Evolutionary conservation across 2,797 vertebrate species (phyloP).

Genomic region (Pantherophis vulpinus): DNA sequence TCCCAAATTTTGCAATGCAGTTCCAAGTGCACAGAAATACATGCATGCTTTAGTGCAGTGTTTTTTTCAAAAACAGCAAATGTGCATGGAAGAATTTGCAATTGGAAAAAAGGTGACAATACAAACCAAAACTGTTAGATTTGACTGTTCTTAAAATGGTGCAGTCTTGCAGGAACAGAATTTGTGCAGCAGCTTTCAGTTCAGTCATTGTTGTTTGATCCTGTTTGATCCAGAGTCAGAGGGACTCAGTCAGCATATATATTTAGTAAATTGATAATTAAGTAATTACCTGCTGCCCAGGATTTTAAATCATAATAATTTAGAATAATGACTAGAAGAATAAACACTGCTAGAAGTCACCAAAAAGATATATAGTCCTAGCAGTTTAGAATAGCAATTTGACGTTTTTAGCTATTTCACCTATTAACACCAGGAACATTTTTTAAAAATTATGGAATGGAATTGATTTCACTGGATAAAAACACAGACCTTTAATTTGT

Average conservation of each 20-base stretch:
- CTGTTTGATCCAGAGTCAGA: not conserved
- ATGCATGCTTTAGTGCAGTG: not conserved
- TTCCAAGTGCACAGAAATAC: not conserved
- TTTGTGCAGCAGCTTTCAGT: not conserved
- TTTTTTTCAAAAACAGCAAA: not conserved
- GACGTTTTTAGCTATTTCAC: not conserved
- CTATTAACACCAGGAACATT: not conserved
- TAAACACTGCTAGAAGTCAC: not conserved
- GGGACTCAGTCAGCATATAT: not conserved
- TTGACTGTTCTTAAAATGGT: not conserved
- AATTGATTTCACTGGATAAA: not conserved
- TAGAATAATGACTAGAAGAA: not conserved
- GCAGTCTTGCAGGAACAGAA: not conserved
- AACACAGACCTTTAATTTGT: conserved; percentile 9
- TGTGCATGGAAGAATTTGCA: not conserved
- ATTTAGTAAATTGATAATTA: not conserved
- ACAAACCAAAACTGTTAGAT: not conserved
- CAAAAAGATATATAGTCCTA: not conserved
- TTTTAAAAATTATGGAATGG: not conserved
- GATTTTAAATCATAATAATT: not conserved
- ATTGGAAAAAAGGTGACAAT: not conserved
- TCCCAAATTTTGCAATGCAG: not conserved
- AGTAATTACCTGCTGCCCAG: not conserved
- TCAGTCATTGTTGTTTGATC: not conserved
- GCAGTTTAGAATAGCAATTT: not conserved